phyloP scores from a whole-genome alignment of 2,113 vertebrate genomes.

The Nycticorax nycticorax region DNA sequence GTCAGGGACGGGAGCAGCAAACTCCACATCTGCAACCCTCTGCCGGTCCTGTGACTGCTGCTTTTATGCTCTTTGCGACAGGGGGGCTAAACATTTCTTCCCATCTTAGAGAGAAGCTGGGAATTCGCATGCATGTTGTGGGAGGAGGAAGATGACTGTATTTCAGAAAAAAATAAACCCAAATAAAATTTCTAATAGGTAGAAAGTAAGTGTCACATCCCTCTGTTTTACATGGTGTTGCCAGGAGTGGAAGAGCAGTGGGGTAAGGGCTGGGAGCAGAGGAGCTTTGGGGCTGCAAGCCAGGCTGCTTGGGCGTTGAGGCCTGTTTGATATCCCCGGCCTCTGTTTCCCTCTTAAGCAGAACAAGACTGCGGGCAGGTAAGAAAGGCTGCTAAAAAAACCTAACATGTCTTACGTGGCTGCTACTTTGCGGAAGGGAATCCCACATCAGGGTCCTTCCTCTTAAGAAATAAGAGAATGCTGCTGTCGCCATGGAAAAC shows the following conservation, averaged over 20 bases:
- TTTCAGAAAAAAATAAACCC: too few species aligned
- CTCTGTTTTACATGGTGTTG: neutral
- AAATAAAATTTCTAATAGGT: neutral
- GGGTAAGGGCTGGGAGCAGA: neutral
- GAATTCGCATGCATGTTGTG: neutral
- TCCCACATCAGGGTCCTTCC: neutral
- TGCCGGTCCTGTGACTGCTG: fast-evolving
- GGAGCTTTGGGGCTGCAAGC: neutral
- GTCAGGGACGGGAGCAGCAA: neutral
- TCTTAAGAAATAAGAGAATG: neutral
- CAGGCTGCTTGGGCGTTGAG: neutral
- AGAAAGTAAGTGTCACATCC: neutral
- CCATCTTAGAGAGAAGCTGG: neutral
- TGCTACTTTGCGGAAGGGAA: neutral
- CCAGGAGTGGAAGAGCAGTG: neutral
- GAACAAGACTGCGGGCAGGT: neutral
- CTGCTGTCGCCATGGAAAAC: neutral
- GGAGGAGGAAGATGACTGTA: neutral
- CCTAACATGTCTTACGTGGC: fast-evolving
- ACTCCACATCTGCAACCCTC: neutral
- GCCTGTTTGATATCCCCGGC: neutral
- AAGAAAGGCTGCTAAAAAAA: neutral
- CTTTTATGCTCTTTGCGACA: neutral
- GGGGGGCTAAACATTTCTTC: neutral
- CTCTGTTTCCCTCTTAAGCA: neutral